Conservation (phyloP, 2,888 invertebrate genomes). For the Tachystola acroxantha region DNA sequence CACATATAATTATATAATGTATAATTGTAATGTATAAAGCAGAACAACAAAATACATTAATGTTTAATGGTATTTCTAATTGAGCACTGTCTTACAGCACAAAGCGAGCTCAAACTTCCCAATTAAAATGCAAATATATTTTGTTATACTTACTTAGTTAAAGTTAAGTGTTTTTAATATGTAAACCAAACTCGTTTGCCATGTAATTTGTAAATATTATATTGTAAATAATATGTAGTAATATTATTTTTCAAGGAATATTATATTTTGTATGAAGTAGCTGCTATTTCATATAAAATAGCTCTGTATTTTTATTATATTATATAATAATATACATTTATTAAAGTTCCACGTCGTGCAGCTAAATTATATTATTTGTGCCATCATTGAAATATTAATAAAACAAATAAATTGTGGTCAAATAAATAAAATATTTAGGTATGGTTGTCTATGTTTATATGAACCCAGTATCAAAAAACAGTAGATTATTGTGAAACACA, state of each 20-base stretch:
- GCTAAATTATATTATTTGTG: conserved; percentile 49
- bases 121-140: conserved; percentile 38
- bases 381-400: conserved; percentile 43
- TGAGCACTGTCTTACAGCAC: conserved; percentile 33
- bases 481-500: no score
- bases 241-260: conserved; percentile 9
- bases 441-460: not conserved
- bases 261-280: conserved; percentile 27
- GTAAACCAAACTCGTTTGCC: conserved; percentile 68
- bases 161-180: conserved; percentile 25
- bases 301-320: conserved; percentile 15
- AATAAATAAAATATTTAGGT: not conserved
- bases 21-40: no score
- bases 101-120: conserved; percentile 37
- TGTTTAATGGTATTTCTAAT: conserved; percentile 20
- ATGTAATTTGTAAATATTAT: conserved; percentile 52
- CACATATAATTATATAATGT: conserved; percentile 14
- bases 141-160: conserved; percentile 20
- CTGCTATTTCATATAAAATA: conserved; percentile 20
- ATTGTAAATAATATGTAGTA: conserved; percentile 15
- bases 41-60: conserved; percentile 37
- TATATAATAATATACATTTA: conserved; percentile 21
- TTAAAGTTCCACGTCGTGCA: conserved; percentile 24
- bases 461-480: no score
- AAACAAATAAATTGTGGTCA: not conserved